A percentile compares a stretch with the other conserved stretches of the same genome.
These are phyloP conservation scores for Sepiola atlantica DNA, from an alignment of 2,888 invertebrate genomes.

Conservation along the genomic window DNA sequence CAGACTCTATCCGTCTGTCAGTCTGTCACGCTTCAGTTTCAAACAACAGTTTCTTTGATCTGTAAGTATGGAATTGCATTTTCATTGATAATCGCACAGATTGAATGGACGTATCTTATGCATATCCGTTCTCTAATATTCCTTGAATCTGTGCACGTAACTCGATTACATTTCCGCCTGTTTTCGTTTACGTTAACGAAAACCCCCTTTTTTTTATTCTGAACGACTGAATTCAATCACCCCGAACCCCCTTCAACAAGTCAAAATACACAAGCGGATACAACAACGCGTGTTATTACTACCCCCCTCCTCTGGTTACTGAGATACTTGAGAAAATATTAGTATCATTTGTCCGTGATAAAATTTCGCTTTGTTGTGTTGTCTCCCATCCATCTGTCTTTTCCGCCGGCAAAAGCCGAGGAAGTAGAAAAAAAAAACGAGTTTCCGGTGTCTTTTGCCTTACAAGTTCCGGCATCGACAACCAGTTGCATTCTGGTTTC, in stretches of 20 bases:
- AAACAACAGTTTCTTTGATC: too few relatives aligned
- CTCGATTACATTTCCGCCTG: background rate
- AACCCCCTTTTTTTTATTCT: too few relatives aligned
- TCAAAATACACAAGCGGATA: background rate
- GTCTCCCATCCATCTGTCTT: slow-evolving; percentile 8
- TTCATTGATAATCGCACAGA: too few relatives aligned
- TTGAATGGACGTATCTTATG: too few relatives aligned
- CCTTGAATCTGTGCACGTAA: too few relatives aligned
- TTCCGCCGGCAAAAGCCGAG: background rate
- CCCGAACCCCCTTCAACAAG: background rate
- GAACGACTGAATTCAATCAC: background rate
- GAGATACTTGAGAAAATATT: background rate
- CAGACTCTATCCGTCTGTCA: too few relatives aligned
- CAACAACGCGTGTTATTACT: background rate
- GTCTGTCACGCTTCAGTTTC: too few relatives aligned
- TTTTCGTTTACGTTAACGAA: background rate
- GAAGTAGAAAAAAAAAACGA: background rate
- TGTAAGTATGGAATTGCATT: too few relatives aligned
- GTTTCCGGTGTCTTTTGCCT: background rate
- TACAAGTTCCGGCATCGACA: background rate
- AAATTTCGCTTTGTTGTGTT: background rate
- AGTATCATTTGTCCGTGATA: background rate
- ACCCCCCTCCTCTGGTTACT: background rate
- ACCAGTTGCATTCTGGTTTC: slow-evolving; percentile 6
- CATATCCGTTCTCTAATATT: too few relatives aligned